Evolutionary conservation across 2,888 invertebrate genomes (phyloP).

Genomic region (Linnaemya vulpina): DNA sequence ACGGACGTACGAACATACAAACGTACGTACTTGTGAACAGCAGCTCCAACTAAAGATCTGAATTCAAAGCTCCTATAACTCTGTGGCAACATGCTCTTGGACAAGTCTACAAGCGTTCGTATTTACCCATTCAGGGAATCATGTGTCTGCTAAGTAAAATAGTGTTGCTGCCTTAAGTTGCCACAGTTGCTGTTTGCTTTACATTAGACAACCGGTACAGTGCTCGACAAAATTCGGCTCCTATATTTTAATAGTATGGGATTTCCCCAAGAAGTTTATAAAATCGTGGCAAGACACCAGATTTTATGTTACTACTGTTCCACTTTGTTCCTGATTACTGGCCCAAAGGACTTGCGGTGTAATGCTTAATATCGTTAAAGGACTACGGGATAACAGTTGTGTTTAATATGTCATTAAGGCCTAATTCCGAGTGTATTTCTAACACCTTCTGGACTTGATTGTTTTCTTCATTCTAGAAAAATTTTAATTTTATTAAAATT

Average conservation of each 20-base stretch:
- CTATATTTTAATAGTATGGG: not conserved
- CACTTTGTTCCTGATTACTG: no score
- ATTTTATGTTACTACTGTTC: not conserved
- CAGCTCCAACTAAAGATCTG: conserved; percentile 43
- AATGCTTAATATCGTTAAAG: no score
- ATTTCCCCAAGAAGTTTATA: not conserved
- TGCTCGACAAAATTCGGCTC: conserved; percentile 12
- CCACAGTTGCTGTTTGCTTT: conserved; percentile 53
- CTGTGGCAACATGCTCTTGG: conserved; percentile 23
- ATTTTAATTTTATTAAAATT: no score
- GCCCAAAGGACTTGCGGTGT: no score
- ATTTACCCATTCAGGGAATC: conserved; percentile 20
- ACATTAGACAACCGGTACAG: conserved; percentile 54
- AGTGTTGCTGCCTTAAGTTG: conserved; percentile 57
- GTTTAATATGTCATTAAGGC: no score
- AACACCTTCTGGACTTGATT: no score
- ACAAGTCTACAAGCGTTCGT: conserved; percentile 10
- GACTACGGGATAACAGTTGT: no score
- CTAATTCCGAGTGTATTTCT: no score
- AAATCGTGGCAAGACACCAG: not conserved
- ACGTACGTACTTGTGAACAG: conserved; percentile 1
- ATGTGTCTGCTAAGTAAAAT: conserved; percentile 48
- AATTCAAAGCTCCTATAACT: conserved; percentile 50
- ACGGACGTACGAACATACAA: not conserved
- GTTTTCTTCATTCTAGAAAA: no score